These are phyloP conservation scores for Parauchenoglanis punctatus DNA, from an alignment of 2,797 vertebrate genomes.

Conservation along the genomic window DNA sequence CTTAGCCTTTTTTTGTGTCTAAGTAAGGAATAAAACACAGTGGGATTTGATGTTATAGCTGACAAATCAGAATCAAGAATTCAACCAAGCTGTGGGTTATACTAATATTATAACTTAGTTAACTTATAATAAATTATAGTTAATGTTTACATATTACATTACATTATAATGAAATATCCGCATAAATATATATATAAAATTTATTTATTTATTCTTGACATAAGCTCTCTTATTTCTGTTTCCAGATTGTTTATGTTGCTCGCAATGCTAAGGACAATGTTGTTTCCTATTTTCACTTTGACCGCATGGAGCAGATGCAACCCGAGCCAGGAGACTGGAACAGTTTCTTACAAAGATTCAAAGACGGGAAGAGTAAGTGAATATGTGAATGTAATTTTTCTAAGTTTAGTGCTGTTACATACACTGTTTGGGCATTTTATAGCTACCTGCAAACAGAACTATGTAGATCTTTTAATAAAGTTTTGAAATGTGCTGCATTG, in stretches of 20 bases:
- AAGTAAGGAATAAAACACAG: background rate
- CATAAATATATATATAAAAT: no score
- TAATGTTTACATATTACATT: no score
- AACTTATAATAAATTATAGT: no score
- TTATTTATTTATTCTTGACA: no score
- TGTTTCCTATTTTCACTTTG: constrained; percentile 87
- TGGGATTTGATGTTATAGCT: background rate
- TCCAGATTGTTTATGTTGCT: constrained; percentile 79
- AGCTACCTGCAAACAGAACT: background rate
- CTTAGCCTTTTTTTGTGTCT: no score
- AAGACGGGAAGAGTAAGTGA: constrained; percentile 67
- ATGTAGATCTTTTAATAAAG: background rate
- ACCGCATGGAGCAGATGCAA: constrained; percentile 76
- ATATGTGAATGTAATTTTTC: background rate
- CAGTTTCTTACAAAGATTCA: constrained; percentile 66
- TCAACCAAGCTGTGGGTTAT: no score
- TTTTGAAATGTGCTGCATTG: background rate
- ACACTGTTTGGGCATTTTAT: background rate
- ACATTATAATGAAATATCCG: no score
- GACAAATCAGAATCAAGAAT: no score
- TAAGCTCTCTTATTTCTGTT: background rate
- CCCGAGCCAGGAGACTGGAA: constrained; percentile 82
- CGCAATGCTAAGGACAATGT: constrained; percentile 87
- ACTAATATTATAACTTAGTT: no score
- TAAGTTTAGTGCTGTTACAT: background rate